Evolutionary conservation across 2,888 invertebrate genomes (phyloP), one percentile per base, ranked within the genome.

Genomic region (Chrysotoxum bicinctum): DNA sequence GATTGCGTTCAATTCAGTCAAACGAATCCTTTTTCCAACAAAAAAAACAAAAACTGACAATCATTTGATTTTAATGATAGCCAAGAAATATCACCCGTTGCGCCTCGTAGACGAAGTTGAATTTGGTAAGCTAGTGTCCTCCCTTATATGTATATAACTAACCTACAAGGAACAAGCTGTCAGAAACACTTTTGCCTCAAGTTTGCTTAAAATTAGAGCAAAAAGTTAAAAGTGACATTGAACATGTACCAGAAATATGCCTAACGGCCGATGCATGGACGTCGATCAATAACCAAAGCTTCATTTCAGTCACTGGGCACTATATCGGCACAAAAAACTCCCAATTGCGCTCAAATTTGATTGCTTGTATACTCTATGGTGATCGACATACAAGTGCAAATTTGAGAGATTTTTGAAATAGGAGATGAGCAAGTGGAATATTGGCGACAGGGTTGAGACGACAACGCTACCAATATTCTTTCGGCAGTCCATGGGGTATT

Each of bases 371-470:
- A 30, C 50, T 60, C 16, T 76, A 21, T 16, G 30, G 16, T 7
- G n/a, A 35, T 9, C 32, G 52, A 7, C 60, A 77, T 62, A 77
- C 69, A 16, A 58, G 40, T 19, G 58, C 4, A 30, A 69, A 76
- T 70, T 2, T 77, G 3, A 52, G 69, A 16, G 30, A 7, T 10
- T 62, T 70, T 69, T 77, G 32, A 60, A 77, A 52, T 60, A 77
- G 23, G 37, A 52, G 4, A 30, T 77, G 62, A 60, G 43, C 19
- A 75, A 87, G 75, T 87, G 79, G 64, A 68, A 81, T 7, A 85
- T 83, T 48, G 62, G 35, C 32, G 40, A 69, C 35, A 69, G 77
- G 60, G 45, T 82, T 26, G 52, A 37, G 19, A 75, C 75, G 66
- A 66, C 9, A 84, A 78, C 70, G 74, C 77, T 26, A 52, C 74